A percentile compares a stretch with the other conserved stretches of the same genome.
phyloP scores from a whole-genome alignment of 2,797 vertebrate genomes.

The Crax fasciolata region DNA sequence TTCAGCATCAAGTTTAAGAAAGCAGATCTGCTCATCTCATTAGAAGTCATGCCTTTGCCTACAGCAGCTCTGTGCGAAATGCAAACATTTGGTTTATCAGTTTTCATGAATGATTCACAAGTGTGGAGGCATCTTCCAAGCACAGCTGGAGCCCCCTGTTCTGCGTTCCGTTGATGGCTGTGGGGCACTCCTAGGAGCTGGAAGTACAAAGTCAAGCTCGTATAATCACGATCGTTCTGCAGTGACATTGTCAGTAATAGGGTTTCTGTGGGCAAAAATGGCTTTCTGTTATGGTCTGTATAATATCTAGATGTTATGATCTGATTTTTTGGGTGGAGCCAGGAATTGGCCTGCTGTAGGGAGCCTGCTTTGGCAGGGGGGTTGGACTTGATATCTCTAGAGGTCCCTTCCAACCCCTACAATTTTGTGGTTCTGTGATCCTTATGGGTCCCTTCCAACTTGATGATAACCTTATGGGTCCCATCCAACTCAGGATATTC shows the following conservation, averaged over 20 bases:
- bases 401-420: too few species aligned
- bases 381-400: too few species aligned
- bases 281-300: not conserved
- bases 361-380: too few species aligned
- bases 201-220: not conserved
- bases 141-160: not conserved
- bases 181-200: fast-evolving
- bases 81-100: not conserved
- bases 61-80: not conserved
- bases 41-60: not conserved
- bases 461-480: too few species aligned
- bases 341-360: too few species aligned
- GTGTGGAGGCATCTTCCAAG: not conserved
- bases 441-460: too few species aligned
- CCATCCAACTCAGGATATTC: too few species aligned
- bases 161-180: fast-evolving
- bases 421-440: too few species aligned
- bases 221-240: fast-evolving
- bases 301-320: too few species aligned
- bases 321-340: too few species aligned
- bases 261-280: not conserved
- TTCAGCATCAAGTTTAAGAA: not conserved
- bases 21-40: not conserved
- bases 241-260: not conserved
- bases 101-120: not conserved